phyloP scores from a whole-genome alignment of 2,888 invertebrate genomes.

The Scaeva pyrastri region DNA sequence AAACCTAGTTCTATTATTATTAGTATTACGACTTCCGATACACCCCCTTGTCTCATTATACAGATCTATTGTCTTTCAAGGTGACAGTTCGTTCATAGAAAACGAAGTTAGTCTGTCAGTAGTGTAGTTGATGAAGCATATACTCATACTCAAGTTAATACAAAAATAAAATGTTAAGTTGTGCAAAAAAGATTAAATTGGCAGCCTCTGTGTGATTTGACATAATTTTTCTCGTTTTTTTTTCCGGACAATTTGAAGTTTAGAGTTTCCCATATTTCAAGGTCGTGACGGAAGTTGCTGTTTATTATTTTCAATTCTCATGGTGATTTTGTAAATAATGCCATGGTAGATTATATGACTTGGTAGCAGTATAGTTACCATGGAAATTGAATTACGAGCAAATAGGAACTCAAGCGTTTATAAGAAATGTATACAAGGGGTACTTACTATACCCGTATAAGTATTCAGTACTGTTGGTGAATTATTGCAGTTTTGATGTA shows the following conservation, averaged over 20 bases:
- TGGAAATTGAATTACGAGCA: not conserved
- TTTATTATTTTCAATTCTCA: constrained; percentile 59
- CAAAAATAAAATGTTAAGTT: too few relatives aligned
- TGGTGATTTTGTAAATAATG: constrained; percentile 38
- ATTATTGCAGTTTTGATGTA: not conserved
- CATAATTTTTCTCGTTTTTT: constrained; percentile 75
- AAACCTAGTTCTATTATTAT: constrained; percentile 18
- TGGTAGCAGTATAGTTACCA: not conserved
- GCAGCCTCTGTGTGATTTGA: constrained; percentile 66
- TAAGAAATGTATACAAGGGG: too few relatives aligned
- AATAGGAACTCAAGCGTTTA: constrained; percentile 21
- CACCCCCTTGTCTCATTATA: not conserved
- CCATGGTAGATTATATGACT: constrained; percentile 18
- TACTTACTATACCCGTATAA: not conserved
- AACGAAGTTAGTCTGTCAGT: not conserved
- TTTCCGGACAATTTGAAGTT: constrained; percentile 64
- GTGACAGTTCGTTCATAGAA: constrained; percentile 52
- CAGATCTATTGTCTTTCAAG: constrained; percentile 69
- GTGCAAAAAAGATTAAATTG: constrained; percentile 62
- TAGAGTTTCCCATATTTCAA: constrained; percentile 69
- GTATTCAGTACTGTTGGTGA: not conserved
- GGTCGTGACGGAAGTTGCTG: constrained; percentile 57
- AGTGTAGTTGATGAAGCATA: constrained; percentile 62
- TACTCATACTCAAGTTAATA: constrained; percentile 1
- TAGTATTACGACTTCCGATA: not conserved